Conservation (phyloP, 92 coral and sea anemone genomes). For the Umimayanthus chanpuru region DNA sequence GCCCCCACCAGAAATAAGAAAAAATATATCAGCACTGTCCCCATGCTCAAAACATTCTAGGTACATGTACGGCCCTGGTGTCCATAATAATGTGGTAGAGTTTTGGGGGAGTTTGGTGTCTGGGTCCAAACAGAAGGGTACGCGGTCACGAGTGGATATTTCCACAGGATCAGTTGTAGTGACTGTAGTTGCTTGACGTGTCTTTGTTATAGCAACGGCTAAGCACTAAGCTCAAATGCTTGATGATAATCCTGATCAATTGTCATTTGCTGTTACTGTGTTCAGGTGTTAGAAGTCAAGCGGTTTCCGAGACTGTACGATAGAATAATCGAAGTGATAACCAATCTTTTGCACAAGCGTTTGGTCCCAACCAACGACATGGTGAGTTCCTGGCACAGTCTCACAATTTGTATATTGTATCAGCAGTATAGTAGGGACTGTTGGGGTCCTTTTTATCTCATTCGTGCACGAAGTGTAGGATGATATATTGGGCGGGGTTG, state of each 20-base stretch:
- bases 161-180: neutral
- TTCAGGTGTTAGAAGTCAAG: constrained; percentile 91
- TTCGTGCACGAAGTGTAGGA: too few species aligned
- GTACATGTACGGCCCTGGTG: neutral
- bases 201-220: neutral
- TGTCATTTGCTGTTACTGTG: neutral
- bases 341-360: constrained; percentile 73
- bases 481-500: too few species aligned
- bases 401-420: too few species aligned
- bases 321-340: constrained; percentile 87
- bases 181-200: neutral
- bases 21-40: too few species aligned
- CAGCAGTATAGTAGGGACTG: too few species aligned
- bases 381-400: constrained; percentile 49
- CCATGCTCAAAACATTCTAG: too few species aligned
- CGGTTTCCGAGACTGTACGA: constrained; percentile 92
- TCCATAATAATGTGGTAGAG: neutral
- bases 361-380: constrained; percentile 90
- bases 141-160: neutral
- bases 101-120: neutral
- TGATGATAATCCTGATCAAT: neutral
- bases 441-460: too few species aligned
- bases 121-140: neutral
- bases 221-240: neutral
- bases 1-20: too few species aligned